A percentile compares a stretch with the other conserved stretches of the same genome.
These are phyloP conservation scores for Cosmia trapezina DNA, from an alignment of 2,888 invertebrate genomes.

Conservation along the genomic window DNA sequence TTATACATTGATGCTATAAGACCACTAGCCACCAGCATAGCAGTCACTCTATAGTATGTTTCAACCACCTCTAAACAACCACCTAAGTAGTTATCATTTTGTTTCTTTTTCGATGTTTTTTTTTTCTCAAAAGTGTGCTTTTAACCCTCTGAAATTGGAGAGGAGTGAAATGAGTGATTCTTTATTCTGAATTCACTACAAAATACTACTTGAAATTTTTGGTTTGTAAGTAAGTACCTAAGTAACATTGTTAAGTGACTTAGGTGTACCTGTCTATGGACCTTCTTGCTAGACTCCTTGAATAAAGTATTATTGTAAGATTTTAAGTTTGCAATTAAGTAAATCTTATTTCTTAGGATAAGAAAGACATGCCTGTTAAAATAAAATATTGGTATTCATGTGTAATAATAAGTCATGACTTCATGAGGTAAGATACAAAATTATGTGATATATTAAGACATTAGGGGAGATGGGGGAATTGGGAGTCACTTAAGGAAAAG, in stretches of 20 bases:
- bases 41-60: neutral
- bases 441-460: conserved; percentile 47
- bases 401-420: neutral
- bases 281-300: conserved; percentile 8
- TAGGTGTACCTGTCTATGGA: neutral
- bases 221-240: too few relatives aligned
- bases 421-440: conserved; percentile 30
- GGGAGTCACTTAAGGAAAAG: too few relatives aligned
- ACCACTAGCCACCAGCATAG: neutral
- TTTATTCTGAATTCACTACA: neutral
- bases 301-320: conserved; percentile 36
- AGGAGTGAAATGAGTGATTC: neutral
- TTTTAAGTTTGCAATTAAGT: conserved; percentile 26
- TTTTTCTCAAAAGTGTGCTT: neutral
- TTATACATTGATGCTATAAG: neutral
- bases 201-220: neutral
- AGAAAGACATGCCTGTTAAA: conserved; percentile 4
- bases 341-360: conserved; percentile 21
- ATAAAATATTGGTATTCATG: conserved; percentile 13
- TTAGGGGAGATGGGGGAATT: too few relatives aligned
- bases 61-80: neutral
- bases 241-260: conserved; percentile 6
- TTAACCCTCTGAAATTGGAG: neutral
- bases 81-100: neutral
- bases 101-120: neutral